These are phyloP conservation scores for Abramis brama DNA, from an alignment of 2,113 vertebrate species.

Conservation along the genomic window DNA sequence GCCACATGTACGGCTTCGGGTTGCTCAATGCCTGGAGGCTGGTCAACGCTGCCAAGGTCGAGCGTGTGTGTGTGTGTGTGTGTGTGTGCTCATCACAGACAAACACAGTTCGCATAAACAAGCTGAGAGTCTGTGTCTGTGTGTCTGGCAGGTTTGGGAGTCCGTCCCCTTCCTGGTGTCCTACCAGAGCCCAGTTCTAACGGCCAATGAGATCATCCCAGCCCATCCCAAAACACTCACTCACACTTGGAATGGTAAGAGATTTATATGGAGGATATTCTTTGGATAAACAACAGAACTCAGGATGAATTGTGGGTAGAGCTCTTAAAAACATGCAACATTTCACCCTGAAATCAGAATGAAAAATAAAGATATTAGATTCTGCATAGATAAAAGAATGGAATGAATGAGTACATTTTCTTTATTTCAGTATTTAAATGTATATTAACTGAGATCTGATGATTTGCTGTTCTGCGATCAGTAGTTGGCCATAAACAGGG, in stretches of 20 bases:
- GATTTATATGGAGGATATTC: background rate
- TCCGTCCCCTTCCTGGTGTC: conserved; percentile 91
- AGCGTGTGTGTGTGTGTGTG: too few relatives aligned
- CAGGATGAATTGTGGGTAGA: too few relatives aligned
- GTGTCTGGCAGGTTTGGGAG: conserved; percentile 84
- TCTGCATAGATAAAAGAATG: too few relatives aligned
- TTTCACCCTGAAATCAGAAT: too few relatives aligned
- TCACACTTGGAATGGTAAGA: conserved; percentile 85
- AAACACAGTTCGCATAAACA: background rate
- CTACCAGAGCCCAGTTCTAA: conserved; percentile 81
- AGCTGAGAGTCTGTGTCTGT: conserved; percentile 13
- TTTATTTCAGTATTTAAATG: too few relatives aligned
- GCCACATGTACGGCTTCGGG: conserved; percentile 94
- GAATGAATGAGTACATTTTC: too few relatives aligned
- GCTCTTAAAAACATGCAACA: too few relatives aligned
- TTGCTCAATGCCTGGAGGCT: conserved; percentile 95
- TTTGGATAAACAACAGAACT: background rate
- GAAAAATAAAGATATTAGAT: too few relatives aligned
- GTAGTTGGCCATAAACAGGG: background rate
- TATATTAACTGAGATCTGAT: background rate
- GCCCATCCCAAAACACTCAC: conserved; percentile 71
- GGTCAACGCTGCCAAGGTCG: conserved; percentile 93
- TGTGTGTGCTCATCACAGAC: too few relatives aligned
- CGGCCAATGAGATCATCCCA: conserved; percentile 75
- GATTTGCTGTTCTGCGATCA: background rate